Base-by-base conservation (phyloP, 2,888 invertebrate genomes). In the Charanyca ferruginea region DNA sequence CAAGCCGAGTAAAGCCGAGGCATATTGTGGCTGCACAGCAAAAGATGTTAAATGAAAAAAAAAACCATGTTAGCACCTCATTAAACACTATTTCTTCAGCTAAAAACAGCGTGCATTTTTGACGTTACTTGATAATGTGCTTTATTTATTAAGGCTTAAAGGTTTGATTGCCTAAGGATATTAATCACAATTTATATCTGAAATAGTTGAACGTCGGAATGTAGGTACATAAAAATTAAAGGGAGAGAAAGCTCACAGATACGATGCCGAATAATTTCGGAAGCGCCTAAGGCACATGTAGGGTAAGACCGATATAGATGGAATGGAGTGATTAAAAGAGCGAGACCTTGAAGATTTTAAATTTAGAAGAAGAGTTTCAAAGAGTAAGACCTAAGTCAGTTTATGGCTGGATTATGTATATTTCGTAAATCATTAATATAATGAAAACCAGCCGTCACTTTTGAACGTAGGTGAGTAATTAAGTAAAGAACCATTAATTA, bases 1-100 rank as follows among this genome's bases (percentile, higher is more conserved):
- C 73, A 80, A 68, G 78, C 77, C 71, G 72, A 66, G 66, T 83
- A 77, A 79, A 60, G 67, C 69, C 13, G 54, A 49, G 64, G 38
- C 42, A 67, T 65, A 72, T 57, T 54, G 45, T 38, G 11, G 55
- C 23, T 54, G n/a, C 28, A 44, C 3, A 44, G 22, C n/a, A 65
- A 59, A 32, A 48, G n/a, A 59, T 28, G 9, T 16, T 1, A 7
- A 54, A 6, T 22, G n/a, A 65, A 71, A 54, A 45, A 42, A 13
- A 20, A 35, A 35, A 20, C 7, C 8, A 11, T n/a, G 13, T n/a
- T 35, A 51, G 4, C 13, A 35, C 13, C 41, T 28, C 44, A 49
- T 38, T 64, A 64, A 18, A 4, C 11, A 5, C 9, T 1, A 3
- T 28, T 42, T 16, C 18, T 49, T 25, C 11, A 1, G 8, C 13